Evolutionary conservation across 2,797 vertebrate species (phyloP), one percentile per base, ranked within the genome.

Genomic region (Paratrypauchen microcephalus): DNA sequence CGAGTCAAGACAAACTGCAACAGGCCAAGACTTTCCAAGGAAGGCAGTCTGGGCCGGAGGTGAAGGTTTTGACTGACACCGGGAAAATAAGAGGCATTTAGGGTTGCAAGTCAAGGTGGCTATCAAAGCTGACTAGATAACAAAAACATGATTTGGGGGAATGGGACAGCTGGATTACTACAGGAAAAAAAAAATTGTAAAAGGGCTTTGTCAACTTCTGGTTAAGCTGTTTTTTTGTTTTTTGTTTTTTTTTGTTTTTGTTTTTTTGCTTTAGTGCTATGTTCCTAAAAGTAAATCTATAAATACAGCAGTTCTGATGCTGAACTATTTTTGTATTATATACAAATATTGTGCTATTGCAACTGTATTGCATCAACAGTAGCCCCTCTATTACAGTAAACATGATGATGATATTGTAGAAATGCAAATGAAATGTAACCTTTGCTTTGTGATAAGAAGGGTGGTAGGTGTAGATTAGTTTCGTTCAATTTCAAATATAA

Each of bases 1-100:
- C 89, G 67, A 32, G 76, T 83, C 83, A 82, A 90, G 83, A 85
- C 80, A 88, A 86, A 88, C 87, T 87, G 84, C 87, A 90, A 91
- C 83, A 87, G 82, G 82, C 78, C 81, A 65, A 82, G 80, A 83
- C 74, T 91, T 89, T 89, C 88, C 87, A 86, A 88, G 85, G 87
- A 86, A 89, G 84, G 70, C 79, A 66, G 87, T 83, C 86, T 87
- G 83, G 75, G 76, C 84, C 16, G 52, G 77, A 83, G 83, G 80
- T 84, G 85, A 84, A 79, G 78, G 70, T 75, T 86, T 76, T 85
- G 84, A 88, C 73, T 83, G 85, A 87, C 85, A 86, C 71, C 73
- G 80, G 79, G 81, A 66, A 71, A 59, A 60, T 30, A 60, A 60
- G 32, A 63, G 36, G 6, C 39, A 7, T 63, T 63, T 63, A 3